phyloP scores from a whole-genome alignment of 2,113 vertebrate species.

The Myotis brandtii region DNA sequence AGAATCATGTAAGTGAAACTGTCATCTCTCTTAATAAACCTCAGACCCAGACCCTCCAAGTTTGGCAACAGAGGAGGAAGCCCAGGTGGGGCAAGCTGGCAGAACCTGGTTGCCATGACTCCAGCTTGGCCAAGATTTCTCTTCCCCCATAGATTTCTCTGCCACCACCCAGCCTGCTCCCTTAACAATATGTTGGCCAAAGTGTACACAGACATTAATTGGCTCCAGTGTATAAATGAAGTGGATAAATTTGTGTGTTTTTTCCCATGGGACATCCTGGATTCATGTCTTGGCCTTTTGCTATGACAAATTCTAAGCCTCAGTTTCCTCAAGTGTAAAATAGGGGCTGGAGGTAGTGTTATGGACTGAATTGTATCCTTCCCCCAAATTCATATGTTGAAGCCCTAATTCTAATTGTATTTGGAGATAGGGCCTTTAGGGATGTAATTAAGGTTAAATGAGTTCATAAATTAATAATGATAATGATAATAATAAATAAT shows the following conservation, averaged over 20 bases:
- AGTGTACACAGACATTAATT: neutral
- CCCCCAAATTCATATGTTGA: neutral
- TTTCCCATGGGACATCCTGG: neutral
- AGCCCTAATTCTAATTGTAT: neutral
- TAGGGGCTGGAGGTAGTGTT: neutral
- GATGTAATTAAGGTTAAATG: slow-evolving; percentile 36
- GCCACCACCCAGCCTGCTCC: neutral
- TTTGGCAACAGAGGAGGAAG: neutral
- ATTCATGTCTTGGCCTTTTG: neutral
- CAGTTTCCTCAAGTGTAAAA: neutral
- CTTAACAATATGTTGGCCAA: neutral
- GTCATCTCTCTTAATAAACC: neutral
- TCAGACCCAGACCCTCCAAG: neutral
- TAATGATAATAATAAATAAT: neutral
- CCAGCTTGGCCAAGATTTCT: neutral
- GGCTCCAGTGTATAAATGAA: neutral
- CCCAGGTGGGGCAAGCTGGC: neutral
- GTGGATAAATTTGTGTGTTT: neutral
- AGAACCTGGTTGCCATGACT: neutral
- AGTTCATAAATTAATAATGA: neutral
- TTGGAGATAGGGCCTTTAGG: neutral
- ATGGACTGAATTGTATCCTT: neutral
- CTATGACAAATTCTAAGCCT: neutral
- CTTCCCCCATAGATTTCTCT: neutral
- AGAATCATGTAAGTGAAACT: neutral